These are phyloP conservation scores for Caenorhabditis drosophilae DNA, from an alignment of 2,888 invertebrate species.

Conservation along the genomic window DNA sequence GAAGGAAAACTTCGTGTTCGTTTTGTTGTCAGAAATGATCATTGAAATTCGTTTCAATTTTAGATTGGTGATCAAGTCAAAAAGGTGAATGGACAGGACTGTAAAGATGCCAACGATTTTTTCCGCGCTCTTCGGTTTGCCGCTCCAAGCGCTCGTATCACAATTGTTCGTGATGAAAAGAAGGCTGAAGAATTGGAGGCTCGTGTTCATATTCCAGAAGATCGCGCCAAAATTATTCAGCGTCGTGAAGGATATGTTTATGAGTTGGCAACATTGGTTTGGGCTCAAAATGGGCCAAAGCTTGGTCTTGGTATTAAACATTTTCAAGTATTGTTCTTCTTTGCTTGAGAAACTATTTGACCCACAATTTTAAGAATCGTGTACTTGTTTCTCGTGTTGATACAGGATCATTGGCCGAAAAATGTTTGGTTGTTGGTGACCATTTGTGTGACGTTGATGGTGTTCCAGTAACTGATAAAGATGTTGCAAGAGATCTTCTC, in stretches of 20 bases:
- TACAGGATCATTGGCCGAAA: conserved; percentile 49
- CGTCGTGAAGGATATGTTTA: conserved; percentile 58
- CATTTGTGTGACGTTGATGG: conserved; percentile 44
- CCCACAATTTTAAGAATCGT: conserved; percentile 50
- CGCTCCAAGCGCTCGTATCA: conserved; percentile 44
- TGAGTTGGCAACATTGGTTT: conserved; percentile 32
- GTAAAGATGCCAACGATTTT: conserved; percentile 54
- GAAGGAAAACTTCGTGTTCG: conserved; percentile 60
- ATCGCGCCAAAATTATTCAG: conserved; percentile 56
- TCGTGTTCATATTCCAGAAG: conserved; percentile 55
- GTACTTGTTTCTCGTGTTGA: conserved; percentile 58
- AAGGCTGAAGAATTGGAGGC: conserved; percentile 53
- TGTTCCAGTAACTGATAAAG: conserved; percentile 42
- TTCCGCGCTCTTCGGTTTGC: conserved; percentile 57
- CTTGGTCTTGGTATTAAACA: conserved; percentile 63
- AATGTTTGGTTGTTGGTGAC: conserved; percentile 40
- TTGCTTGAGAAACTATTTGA: neutral
- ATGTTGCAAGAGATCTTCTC: conserved; percentile 38
- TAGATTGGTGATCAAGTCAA: conserved; percentile 60
- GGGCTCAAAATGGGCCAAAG: conserved; percentile 55
- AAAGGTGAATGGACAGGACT: conserved; percentile 45
- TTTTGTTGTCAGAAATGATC: neutral
- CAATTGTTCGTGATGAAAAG: conserved; percentile 44
- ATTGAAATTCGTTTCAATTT: neutral
- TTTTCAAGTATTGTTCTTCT: conserved; percentile 37